Percentiles rank a stretch among this genome's conserved stretches.
Conservation (phyloP, 2,113 vertebrate genomes). For the Eptesicus fuscus region DNA sequence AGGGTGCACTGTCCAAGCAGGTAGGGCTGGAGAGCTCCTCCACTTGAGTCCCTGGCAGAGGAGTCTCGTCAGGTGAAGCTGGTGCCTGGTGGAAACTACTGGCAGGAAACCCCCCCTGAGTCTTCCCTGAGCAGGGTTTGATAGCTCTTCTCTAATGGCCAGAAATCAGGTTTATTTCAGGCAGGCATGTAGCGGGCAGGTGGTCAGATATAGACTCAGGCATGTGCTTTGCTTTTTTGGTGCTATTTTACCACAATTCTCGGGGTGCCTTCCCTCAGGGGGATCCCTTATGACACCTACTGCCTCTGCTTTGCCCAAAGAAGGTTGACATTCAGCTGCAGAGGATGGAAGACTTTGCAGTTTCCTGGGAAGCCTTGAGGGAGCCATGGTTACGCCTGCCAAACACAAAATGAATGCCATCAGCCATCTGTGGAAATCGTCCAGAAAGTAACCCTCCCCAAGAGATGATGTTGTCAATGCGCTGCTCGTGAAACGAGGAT, state of each 20-base stretch:
- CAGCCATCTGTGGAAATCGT: not conserved
- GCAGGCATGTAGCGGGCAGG: not conserved
- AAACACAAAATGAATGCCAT: not conserved
- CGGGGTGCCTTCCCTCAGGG: not conserved
- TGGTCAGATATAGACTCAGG: not conserved
- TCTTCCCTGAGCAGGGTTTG: not conserved
- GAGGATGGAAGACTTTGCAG: not conserved
- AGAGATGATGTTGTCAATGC: not conserved
- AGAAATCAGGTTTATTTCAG: not conserved
- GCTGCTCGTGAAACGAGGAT: not conserved
- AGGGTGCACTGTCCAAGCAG: fast-evolving
- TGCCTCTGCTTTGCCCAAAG: not conserved
- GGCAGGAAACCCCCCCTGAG: not conserved
- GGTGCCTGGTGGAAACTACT: not conserved
- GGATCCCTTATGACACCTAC: not conserved
- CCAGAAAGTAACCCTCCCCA: not conserved
- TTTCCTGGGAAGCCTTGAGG: not conserved
- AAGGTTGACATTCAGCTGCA: not conserved
- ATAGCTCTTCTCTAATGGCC: not conserved
- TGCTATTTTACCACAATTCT: not conserved
- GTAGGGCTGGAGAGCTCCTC: not conserved
- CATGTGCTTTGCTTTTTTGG: not conserved
- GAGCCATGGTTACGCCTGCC: not conserved
- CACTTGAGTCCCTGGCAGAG: not conserved
- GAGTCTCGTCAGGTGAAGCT: not conserved